phyloP scores from a whole-genome alignment of 2,888 invertebrate species.

The Caenorhabditis sp. region DNA sequence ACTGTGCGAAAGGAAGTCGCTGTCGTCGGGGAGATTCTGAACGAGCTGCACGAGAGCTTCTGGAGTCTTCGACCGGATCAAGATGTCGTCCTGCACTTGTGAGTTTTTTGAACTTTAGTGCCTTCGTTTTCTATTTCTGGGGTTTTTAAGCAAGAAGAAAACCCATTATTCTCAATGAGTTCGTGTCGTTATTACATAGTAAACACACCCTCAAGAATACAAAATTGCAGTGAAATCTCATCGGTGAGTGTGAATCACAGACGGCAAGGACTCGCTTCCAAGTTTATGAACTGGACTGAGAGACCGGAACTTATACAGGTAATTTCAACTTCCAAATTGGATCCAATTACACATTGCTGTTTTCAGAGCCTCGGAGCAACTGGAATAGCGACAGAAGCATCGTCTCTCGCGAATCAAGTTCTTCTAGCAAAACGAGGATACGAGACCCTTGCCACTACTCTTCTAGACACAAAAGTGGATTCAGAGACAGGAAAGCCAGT shows the following conservation, averaged over 20 bases:
- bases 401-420: slow-evolving; percentile 54
- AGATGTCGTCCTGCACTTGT: slow-evolving; percentile 58
- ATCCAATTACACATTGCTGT: background rate
- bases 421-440: slow-evolving; percentile 44
- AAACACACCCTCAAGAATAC: too few species aligned
- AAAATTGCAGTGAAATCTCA: slow-evolving; percentile 46
- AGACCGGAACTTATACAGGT: slow-evolving; percentile 17
- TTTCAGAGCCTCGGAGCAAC: slow-evolving; percentile 38
- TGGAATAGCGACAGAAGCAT: slow-evolving; percentile 59
- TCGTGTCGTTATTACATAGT: background rate
- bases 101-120: slow-evolving; percentile 7
- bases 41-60: slow-evolving; percentile 57
- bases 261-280: slow-evolving; percentile 55
- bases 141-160: background rate
- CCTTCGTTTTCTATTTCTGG: background rate
- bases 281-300: slow-evolving; percentile 54
- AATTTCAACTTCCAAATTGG: background rate
- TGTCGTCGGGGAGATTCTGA: slow-evolving; percentile 53
- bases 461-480: slow-evolving; percentile 37
- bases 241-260: slow-evolving; percentile 47
- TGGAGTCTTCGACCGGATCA: slow-evolving; percentile 50
- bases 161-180: background rate
- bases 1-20: slow-evolving; percentile 43
- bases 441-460: slow-evolving; percentile 42
- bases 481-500: slow-evolving; percentile 39